These are phyloP conservation scores for Leptosomus discolor DNA, from an alignment of 2,113 vertebrate genomes.

Conservation along the genomic window DNA sequence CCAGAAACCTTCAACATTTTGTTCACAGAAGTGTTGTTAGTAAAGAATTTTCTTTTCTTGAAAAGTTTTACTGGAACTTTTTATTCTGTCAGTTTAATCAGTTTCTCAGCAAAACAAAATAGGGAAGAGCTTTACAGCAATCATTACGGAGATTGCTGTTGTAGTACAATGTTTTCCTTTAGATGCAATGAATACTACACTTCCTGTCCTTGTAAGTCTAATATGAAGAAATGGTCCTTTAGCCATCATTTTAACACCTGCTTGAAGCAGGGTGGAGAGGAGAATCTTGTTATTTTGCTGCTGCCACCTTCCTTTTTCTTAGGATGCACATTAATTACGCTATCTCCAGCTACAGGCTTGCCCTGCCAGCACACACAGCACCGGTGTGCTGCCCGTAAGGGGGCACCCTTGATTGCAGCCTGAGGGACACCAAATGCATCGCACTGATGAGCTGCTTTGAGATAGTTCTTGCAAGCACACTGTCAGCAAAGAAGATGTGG, in stretches of 20 bases:
- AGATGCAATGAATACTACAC: neutral
- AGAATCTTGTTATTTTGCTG: neutral
- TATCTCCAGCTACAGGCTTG: neutral
- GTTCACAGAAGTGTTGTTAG: neutral
- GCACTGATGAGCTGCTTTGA: fast-evolving
- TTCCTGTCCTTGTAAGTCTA: neutral
- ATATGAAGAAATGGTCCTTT: neutral
- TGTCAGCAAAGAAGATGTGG: neutral
- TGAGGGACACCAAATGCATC: neutral
- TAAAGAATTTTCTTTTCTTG: neutral
- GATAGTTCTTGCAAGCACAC: fast-evolving
- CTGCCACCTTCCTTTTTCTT: neutral
- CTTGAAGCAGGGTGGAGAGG: fast-evolving
- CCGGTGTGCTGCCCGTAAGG: neutral
- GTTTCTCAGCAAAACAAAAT: neutral
- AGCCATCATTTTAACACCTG: neutral
- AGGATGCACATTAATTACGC: fast-evolving
- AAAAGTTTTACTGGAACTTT: neutral
- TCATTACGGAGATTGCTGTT: neutral
- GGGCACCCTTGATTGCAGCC: neutral
- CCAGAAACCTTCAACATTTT: neutral
- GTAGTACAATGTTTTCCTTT: neutral
- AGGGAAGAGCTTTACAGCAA: neutral
- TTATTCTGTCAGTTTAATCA: neutral
- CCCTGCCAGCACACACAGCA: fast-evolving